Evolutionary conservation across 2,797 vertebrate species (phyloP).

Genomic region (Benthosema pterotum): DNA sequence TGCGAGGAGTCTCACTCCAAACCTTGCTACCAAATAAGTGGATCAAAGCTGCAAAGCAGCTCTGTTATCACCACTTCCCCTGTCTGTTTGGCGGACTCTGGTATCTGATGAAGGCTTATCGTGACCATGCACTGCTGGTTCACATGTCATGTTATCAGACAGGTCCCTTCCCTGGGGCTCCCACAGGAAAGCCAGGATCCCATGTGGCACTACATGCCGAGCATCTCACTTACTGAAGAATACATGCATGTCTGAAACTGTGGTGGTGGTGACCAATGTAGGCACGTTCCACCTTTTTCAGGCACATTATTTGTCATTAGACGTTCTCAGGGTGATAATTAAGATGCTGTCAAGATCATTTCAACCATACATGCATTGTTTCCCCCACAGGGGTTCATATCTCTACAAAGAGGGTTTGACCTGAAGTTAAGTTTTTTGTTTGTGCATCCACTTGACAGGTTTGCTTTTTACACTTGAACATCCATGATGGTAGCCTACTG

Average conservation of each 20-base stretch:
- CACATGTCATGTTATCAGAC: conserved; percentile 73
- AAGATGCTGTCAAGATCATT: too few relatives aligned
- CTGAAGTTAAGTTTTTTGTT: too few relatives aligned
- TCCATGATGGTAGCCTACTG: too few relatives aligned
- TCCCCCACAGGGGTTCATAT: too few relatives aligned
- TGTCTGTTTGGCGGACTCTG: conserved; percentile 72
- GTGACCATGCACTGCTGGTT: conserved; percentile 71
- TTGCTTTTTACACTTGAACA: too few relatives aligned
- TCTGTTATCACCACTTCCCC: conserved; percentile 74
- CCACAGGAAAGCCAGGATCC: conserved; percentile 73
- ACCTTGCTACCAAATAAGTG: conserved; percentile 65
- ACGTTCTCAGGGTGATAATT: too few relatives aligned
- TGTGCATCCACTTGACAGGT: too few relatives aligned
- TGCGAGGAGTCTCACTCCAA: conserved; percentile 51
- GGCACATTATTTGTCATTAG: not conserved
- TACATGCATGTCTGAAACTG: conserved; percentile 20
- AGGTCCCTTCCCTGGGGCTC: conserved; percentile 72
- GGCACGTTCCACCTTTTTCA: not conserved
- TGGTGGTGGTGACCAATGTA: not conserved
- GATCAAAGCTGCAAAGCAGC: conserved; percentile 69
- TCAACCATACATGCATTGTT: too few relatives aligned
- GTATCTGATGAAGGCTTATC: conserved; percentile 79
- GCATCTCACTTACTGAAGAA: conserved; percentile 41
- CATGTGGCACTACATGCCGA: conserved; percentile 67
- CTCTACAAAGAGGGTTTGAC: too few relatives aligned